Base-by-base conservation (phyloP, 2,888 invertebrate species). In the Pycnomerus fuliginosus region DNA sequence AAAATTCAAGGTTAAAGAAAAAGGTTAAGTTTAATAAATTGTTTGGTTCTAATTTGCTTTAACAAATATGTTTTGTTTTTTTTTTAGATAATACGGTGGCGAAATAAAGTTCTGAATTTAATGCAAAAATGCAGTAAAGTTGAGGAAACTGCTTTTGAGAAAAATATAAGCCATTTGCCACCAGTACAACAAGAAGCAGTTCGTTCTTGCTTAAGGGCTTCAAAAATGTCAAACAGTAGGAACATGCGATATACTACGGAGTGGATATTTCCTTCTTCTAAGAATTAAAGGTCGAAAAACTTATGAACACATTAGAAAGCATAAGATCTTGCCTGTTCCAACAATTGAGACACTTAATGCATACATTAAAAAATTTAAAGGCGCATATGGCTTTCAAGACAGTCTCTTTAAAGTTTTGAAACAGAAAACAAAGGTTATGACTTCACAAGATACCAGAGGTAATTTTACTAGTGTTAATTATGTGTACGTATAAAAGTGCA, bases 331-430 rank as follows among this genome's bases (percentile, higher is more conserved):
- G n/a, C 12, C 30, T 30, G 13, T 30, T 30, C 30, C 30, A 10
- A 3, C 12, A 5, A 12, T 30, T 4, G 14, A 30, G 7, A 30
- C 11, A 14, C 15, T 30, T 5, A 30, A 13, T 14, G 14, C 3
- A 30, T 30, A 14, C 12, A 30, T 30, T 3, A 14, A 4, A 4
- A 30, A 14, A 30, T 13, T 30, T 4, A 30, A n/a, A 4, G 13
- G 30, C 5, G 14, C 14, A 3, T 30, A 30, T 30, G 30, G 30
- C 13, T 30, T 30, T 30, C 30, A 30, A 30, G 13, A 4, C 3
- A 7, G 3, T 14, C 10, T n/a, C 5, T 30, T 30, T 14, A 8
- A 30, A 4, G 30, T 7, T 11, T 30, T 30, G n/a, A 30, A 30
- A 30, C 5, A 7, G n/a, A 30, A 15, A 15, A 3, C 14, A 14